phyloP scores from a whole-genome alignment of 2,113 vertebrate species.

The Myotis yumanensis region DNA sequence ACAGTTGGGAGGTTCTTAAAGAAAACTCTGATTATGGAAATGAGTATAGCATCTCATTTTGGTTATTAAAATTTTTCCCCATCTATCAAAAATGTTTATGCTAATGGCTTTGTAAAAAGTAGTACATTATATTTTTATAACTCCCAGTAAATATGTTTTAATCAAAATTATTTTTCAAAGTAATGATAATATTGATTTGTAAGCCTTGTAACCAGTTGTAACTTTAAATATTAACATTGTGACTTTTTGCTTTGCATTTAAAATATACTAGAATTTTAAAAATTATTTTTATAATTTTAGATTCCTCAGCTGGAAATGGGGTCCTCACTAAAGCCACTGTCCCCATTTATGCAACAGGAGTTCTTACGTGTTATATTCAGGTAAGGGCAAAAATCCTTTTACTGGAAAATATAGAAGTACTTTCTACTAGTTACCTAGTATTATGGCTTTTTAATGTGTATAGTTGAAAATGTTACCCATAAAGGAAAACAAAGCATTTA shows the following conservation, averaged over 20 bases:
- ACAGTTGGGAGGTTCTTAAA: not conserved
- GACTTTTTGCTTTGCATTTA: slow-evolving; percentile 55
- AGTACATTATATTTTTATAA: slow-evolving; percentile 42
- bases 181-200: slow-evolving; percentile 7
- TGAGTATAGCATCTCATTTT: not conserved
- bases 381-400: slow-evolving; percentile 79
- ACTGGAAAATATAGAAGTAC: not conserved
- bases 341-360: slow-evolving; percentile 99
- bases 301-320: slow-evolving; percentile 92
- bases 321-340: slow-evolving; percentile 99
- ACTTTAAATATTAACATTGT: slow-evolving; percentile 46
- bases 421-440: not conserved
- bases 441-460: not conserved
- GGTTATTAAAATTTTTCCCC: slow-evolving; percentile 12
- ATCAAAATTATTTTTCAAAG: slow-evolving; percentile 47
- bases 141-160: slow-evolving; percentile 36
- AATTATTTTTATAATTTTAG: slow-evolving; percentile 81
- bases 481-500: slow-evolving; percentile 5
- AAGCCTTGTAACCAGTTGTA: slow-evolving; percentile 3
- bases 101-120: not conserved
- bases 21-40: not conserved
- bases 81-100: slow-evolving; percentile 5
- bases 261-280: slow-evolving; percentile 52
- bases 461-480: slow-evolving; percentile 27
- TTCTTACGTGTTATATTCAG: slow-evolving; percentile 99